Conservation (phyloP, 2,797 vertebrate genomes). For the Clarias platycephalus region DNA sequence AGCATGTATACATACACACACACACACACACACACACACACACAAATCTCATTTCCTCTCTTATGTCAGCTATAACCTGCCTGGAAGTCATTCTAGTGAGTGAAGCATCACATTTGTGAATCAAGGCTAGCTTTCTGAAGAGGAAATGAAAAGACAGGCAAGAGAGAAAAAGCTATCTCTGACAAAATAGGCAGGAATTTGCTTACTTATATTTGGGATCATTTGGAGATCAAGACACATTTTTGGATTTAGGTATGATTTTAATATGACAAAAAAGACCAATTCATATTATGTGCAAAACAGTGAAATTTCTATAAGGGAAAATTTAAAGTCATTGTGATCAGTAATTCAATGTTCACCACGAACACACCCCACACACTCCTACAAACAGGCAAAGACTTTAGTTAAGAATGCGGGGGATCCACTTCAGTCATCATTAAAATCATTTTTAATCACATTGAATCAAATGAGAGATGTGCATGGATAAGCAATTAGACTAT, state of each 20-base stretch:
- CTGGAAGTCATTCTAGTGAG: constrained; percentile 21
- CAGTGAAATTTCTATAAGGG: background rate
- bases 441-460: constrained; percentile 15
- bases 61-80: constrained; percentile 17
- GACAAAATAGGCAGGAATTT: background rate
- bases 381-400: background rate
- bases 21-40: constrained; percentile 2
- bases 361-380: constrained; percentile 8
- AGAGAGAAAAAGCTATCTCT: background rate
- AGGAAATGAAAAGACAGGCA: constrained; percentile 55
- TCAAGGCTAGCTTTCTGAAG: constrained; percentile 30
- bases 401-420: constrained; percentile 17
- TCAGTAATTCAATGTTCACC: constrained; percentile 3
- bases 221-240: background rate
- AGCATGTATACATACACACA: background rate
- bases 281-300: background rate
- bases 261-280: background rate
- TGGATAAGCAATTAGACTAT: constrained; percentile 22
- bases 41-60: constrained; percentile 40
- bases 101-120: constrained; percentile 27
- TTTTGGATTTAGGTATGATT: background rate
- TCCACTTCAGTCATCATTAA: constrained; percentile 40
- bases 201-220: background rate
- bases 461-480: constrained; percentile 24
- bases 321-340: background rate